Evolutionary conservation across 2,797 vertebrate genomes (phyloP).

Genomic region (Bovichtus diacanthus): DNA sequence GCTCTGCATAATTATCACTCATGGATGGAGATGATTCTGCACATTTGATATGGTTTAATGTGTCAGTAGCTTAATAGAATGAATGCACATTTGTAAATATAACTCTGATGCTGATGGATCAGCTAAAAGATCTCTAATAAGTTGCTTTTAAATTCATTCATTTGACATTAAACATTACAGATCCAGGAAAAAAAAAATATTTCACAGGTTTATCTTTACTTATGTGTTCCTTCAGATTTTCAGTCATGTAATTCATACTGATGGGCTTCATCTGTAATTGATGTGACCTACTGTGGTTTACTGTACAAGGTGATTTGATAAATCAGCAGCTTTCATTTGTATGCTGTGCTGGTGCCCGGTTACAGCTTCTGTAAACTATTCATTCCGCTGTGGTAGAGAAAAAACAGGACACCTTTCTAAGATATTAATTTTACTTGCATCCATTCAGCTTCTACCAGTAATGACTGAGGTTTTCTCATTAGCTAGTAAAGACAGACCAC

Average conservation of each 20-base stretch:
- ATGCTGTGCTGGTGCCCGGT: conserved; percentile 36
- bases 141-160: conserved; percentile 37
- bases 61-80: conserved; percentile 33
- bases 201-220: conserved; percentile 35
- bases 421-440: conserved; percentile 16
- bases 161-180: conserved; percentile 38
- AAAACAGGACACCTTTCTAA: conserved; percentile 21
- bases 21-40: conserved; percentile 65
- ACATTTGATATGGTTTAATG: conserved; percentile 46
- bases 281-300: conserved; percentile 53
- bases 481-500: conserved; percentile 2
- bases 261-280: conserved; percentile 49
- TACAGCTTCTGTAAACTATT: conserved; percentile 51
- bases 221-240: conserved; percentile 29
- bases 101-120: not conserved
- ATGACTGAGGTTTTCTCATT: conserved; percentile 5
- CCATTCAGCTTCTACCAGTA: conserved; percentile 1
- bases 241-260: conserved; percentile 34
- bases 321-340: conserved; percentile 68
- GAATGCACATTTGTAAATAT: conserved; percentile 3
- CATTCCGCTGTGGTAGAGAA: conserved; percentile 27
- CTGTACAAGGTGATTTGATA: conserved; percentile 55
- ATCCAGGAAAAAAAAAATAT: conserved; percentile 46
- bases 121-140: conserved; percentile 7
- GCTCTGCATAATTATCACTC: conserved; percentile 68